Percentiles rank a stretch among this genome's conserved stretches.
Evolutionary conservation across 2,113 vertebrate genomes (phyloP).

Genomic region (Crotalus helleri): DNA sequence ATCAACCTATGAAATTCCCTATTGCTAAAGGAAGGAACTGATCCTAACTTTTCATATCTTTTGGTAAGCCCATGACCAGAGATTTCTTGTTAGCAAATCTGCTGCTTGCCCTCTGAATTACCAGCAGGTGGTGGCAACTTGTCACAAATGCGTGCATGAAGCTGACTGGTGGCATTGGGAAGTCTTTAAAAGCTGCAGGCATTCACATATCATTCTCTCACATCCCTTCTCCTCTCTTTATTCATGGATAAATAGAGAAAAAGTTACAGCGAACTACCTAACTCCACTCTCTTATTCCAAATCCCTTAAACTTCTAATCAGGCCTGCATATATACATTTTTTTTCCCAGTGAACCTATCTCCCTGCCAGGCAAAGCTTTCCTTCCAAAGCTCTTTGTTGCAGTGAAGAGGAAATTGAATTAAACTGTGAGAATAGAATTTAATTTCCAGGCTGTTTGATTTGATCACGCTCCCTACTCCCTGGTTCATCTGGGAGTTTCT

Average conservation of each 20-base stretch:
- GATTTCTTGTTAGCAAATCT: neutral
- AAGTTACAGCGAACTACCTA: neutral
- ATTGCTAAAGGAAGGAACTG: neutral
- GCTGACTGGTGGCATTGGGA: neutral
- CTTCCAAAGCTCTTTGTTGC: neutral
- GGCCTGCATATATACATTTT: neutral
- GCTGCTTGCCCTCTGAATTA: neutral
- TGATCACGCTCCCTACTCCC: slow-evolving; percentile 2
- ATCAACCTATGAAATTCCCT: neutral
- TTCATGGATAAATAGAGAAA: neutral
- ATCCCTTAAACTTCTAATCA: neutral
- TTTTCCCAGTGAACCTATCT: neutral
- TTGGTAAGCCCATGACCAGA: neutral
- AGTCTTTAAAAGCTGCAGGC: neutral
- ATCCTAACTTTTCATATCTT: neutral
- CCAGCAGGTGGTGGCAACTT: neutral
- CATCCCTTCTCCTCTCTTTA: neutral
- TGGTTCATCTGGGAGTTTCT: accelerated
- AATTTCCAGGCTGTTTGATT: neutral
- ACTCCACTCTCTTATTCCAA: neutral
- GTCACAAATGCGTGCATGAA: neutral
- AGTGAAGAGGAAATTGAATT: neutral
- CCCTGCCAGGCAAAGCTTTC: neutral
- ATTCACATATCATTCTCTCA: neutral
- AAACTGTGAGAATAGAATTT: neutral